phyloP scores from a whole-genome alignment of 2,113 vertebrate genomes.

The Xenus cinereus region DNA sequence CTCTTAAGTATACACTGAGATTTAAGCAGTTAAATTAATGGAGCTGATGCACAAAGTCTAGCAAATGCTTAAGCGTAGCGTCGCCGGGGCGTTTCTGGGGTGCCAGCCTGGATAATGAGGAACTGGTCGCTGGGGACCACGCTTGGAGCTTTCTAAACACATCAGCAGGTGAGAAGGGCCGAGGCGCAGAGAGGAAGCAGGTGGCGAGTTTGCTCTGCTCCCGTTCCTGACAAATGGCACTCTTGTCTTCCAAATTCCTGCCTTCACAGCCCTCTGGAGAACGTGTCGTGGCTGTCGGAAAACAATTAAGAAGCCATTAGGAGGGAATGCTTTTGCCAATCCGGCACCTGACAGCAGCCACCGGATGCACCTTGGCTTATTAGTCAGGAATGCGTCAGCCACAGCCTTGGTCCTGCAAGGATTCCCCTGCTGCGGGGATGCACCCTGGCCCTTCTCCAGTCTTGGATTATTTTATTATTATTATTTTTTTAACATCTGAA shows the following conservation, averaged over 20 bases:
- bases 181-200: background rate
- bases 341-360: background rate
- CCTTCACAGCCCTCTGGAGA: conserved; percentile 14
- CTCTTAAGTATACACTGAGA: background rate
- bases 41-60: background rate
- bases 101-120: background rate
- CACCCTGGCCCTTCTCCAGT: background rate
- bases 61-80: background rate
- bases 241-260: background rate
- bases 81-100: accelerated
- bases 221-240: background rate
- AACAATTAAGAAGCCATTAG: conserved; percentile 6
- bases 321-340: background rate
- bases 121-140: background rate
- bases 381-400: background rate
- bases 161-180: background rate
- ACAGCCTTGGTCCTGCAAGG: background rate
- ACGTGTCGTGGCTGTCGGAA: background rate
- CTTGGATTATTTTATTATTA: background rate
- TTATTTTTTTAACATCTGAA: background rate
- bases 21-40: background rate
- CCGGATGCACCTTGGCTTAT: background rate
- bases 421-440: background rate
- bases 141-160: background rate
- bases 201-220: background rate